These are phyloP conservation scores for Chelidonichthys spinosus DNA, from an alignment of 2,797 vertebrate genomes.

Conservation along the genomic window DNA sequence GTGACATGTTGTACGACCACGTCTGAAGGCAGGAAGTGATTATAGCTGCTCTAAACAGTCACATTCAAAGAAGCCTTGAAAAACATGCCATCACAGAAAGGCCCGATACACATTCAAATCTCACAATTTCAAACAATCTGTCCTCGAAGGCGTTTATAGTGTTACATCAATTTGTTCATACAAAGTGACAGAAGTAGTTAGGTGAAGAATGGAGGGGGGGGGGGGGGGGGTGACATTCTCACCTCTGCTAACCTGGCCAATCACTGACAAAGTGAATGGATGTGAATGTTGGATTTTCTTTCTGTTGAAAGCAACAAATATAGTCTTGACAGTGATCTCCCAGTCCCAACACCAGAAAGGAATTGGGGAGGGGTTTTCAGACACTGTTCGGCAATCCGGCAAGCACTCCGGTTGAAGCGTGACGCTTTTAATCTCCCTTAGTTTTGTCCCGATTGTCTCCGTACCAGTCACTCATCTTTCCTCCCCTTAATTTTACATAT, in stretches of 20 bases:
- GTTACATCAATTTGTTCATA: conserved; percentile 4
- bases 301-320: conserved; percentile 23
- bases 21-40: conserved; percentile 18
- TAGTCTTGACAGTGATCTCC: neutral
- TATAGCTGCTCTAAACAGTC: conserved; percentile 15
- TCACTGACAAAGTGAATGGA: neutral
- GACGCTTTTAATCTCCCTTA: conserved; percentile 43
- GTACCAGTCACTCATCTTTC: conserved; percentile 41
- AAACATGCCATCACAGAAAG: conserved; percentile 12
- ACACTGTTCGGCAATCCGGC: conserved; percentile 17
- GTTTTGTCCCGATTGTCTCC: conserved; percentile 46
- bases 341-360: neutral
- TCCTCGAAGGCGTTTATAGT: conserved; percentile 4
- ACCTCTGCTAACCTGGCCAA: neutral
- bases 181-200: neutral
- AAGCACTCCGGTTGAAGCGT: conserved; percentile 27
- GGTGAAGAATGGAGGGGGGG: neutral
- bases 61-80: neutral
- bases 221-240: neutral
- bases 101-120: conserved; percentile 24
- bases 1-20: conserved; percentile 13
- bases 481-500: conserved; percentile 51
- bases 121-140: conserved; percentile 10
- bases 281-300: neutral
- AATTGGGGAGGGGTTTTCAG: neutral